A percentile compares a stretch with the other conserved stretches of the same genome.
Evolutionary conservation across 1,140 invertebrate genomes (phyloP).

Genomic region (Drosophila azteca): DNA sequence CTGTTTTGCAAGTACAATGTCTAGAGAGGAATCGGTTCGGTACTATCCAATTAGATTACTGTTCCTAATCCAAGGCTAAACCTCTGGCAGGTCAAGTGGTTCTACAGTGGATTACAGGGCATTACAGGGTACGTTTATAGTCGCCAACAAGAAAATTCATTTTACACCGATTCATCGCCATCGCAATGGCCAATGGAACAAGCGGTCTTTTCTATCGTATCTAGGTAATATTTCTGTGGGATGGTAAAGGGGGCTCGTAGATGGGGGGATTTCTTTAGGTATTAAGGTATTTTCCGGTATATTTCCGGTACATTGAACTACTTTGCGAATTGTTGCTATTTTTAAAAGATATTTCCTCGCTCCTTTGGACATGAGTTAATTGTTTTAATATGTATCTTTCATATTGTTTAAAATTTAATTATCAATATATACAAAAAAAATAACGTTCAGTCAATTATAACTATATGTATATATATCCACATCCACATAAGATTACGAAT

Average conservation of each 20-base stretch:
- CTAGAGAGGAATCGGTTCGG: not conserved
- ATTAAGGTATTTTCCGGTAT: too few relatives aligned
- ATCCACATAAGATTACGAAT: slow-evolving; percentile 24
- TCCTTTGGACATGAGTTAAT: slow-evolving; percentile 39
- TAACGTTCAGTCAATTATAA: slow-evolving; percentile 77
- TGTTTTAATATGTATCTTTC: slow-evolving; percentile 28
- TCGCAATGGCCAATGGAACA: too few relatives aligned
- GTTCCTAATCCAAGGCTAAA: slow-evolving; percentile 10
- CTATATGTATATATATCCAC: slow-evolving; percentile 34
- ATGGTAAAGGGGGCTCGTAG: too few relatives aligned
- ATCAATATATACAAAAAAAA: slow-evolving; percentile 77
- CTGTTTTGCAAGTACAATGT: slow-evolving; percentile 31
- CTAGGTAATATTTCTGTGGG: too few relatives aligned
- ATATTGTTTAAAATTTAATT: slow-evolving; percentile 65
- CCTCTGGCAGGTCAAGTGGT: not conserved
- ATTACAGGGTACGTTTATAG: not conserved
- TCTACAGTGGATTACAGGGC: too few relatives aligned
- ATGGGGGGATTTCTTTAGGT: too few relatives aligned
- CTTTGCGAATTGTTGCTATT: slow-evolving; percentile 35
- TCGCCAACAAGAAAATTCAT: too few relatives aligned
- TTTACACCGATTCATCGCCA: too few relatives aligned
- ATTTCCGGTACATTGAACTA: slow-evolving; percentile 24
- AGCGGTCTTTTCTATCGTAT: too few relatives aligned
- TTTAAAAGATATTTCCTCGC: slow-evolving; percentile 38
- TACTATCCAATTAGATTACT: too few relatives aligned